Evolutionary conservation across 2,888 invertebrate species (phyloP), one percentile per base, ranked within the genome.

Genomic region (Drosophila affinis): DNA sequence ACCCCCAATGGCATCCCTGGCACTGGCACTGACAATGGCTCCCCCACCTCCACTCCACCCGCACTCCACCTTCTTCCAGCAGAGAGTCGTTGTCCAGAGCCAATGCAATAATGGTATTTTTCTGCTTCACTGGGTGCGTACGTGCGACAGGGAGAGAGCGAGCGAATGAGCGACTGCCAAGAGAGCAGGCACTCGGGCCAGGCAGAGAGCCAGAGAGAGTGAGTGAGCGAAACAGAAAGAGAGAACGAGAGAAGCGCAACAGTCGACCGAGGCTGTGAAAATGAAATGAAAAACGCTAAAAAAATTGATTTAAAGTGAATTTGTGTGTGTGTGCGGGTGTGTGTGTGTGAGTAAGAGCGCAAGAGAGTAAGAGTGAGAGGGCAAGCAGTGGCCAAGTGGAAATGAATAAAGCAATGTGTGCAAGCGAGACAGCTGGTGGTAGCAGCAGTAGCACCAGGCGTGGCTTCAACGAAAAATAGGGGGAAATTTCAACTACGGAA

Each of bases 301-400:
- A 88, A 85, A 85, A 85, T 85, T 85, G 87, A 85, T 85, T 85
- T 85, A 85, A 85, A 85, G 85, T 85, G 85, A 85, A 83, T 84
- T 72, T 80, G 79, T 67, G 68, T 77, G 87, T 10, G 69, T 44
- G 70, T 64, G 48, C n/a, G 18, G 49, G 34, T 46, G 9, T 45
- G 45, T 65, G 53, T 18, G 21, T 21, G 21, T 21, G 21, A 3
- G 21, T 21, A 21, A 24, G 34, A 47, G 14, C 17, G 21, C 39
- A 24, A 56, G 47, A 21, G 21, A 21, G 21, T 21, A 21, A 24
- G 21, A 56, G 65, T 12, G 71, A 27, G 58, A 45, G 53, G 21
- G 46, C 58, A 46, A 44, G 10, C 34, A 46, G 24, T 12, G 47
- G 29, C 44, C 27, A 4, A 48, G 34, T 48, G 9, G n/a, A 24